Percentiles rank a stretch among this genome's conserved stretches.
Conservation (phyloP, 2,888 invertebrate genomes). For the Drosophila peninsularis region DNA sequence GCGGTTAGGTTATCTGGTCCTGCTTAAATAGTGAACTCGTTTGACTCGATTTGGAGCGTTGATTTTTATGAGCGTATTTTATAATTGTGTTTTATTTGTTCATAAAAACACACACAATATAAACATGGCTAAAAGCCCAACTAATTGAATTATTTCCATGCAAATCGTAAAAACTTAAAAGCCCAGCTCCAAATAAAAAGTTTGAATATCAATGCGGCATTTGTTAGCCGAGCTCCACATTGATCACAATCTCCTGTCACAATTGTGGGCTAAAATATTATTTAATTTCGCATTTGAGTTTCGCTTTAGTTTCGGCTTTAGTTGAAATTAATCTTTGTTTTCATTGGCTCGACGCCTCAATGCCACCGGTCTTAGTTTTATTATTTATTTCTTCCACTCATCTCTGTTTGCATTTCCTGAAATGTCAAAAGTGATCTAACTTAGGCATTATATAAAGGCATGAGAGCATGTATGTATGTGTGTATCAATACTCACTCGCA, state of each 20-base stretch:
- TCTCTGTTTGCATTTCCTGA: constrained; percentile 57
- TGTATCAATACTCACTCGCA: constrained; percentile 36
- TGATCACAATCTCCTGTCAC: constrained; percentile 44
- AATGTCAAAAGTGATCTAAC: constrained; percentile 37
- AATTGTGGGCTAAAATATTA: constrained; percentile 43
- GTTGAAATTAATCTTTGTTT: constrained; percentile 58
- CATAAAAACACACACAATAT: constrained; percentile 14
- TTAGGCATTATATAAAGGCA: constrained; percentile 49
- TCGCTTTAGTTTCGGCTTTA: constrained; percentile 42
- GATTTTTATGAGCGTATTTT: constrained; percentile 43
- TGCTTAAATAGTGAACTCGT: constrained; percentile 23
- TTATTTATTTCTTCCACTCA: constrained; percentile 21
- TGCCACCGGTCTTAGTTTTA: constrained; percentile 68
- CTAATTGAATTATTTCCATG: constrained; percentile 75
- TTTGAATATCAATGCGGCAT: constrained; percentile 44
- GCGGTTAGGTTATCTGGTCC: constrained; percentile 37
- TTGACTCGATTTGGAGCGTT: constrained; percentile 38
- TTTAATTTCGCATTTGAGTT: constrained; percentile 46
- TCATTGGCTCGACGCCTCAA: constrained; percentile 62
- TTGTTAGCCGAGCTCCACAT: constrained; percentile 49
- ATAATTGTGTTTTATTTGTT: constrained; percentile 60
- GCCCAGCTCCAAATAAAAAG: constrained; percentile 19
- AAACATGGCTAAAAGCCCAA: constrained; percentile 49
- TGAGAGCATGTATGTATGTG: constrained; percentile 3
- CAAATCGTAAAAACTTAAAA: constrained; percentile 53